Evolutionary conservation across 1,140 invertebrate species (phyloP), one percentile per base, ranked within the genome.

Genomic region (Potamilus streckersoni): DNA sequence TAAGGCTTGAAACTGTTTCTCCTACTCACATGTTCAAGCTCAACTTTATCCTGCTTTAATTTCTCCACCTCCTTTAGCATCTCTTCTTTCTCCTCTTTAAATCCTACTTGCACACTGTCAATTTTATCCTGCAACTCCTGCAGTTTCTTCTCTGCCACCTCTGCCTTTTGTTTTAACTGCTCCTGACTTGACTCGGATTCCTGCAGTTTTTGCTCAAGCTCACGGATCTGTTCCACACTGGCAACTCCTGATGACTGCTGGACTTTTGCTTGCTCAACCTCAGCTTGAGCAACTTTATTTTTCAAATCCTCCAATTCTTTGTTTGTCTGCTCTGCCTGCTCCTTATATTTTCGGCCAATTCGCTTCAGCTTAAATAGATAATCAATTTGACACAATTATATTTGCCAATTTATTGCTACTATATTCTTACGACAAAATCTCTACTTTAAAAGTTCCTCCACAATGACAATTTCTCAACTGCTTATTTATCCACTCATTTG

Each of bases 281-380:
- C 68, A 71, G 83, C 82, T 63, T 79, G 91, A 77, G 92, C 93
- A 80, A 93, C 92, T 84, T 95, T 93, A 49, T 11, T 49, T 49
- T 49, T 49, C 0, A 93, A 69, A 16, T 83, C 85, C 38, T 88
- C 88, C 38, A 86, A 23, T 65, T 87, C 83, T 66, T 88, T 89
- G 12, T 69, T 77, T 1, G 78, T 83, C 78, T 95, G 95, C 85
- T 96, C 95, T 85, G 93, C 96, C 82, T 95, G 95, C 11, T 93
- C 94, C 88, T 97, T 97, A 85, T 98, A 98, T 83, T 96, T 96
- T 79, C 96, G 95, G 4, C 96, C 97, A 85, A 98, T 96, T 86
- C 95, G 96, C 80, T 95, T 93, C 65, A 98, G 93, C 91, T 97
- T 82, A 17, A 83, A 80, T 62, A 73, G 71, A n/a, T 72, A 49